Percentiles rank a stretch among this genome's conserved stretches.
Conservation (phyloP, 2,113 vertebrate genomes). For the Malaclemys terrapin region DNA sequence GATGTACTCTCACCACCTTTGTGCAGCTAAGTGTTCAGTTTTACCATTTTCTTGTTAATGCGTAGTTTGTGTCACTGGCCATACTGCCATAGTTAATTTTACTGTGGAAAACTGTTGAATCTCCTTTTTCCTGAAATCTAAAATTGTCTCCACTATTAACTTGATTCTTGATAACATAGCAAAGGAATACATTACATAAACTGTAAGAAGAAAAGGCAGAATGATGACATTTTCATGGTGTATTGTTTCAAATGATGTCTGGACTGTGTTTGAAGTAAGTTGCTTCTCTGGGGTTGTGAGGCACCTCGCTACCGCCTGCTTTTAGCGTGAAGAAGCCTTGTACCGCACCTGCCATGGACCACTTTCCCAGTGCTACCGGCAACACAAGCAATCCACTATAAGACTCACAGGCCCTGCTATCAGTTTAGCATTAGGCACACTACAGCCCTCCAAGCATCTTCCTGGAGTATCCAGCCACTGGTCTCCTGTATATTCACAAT, state of each 20-base stretch:
- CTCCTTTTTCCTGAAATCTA: not conserved
- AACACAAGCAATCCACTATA: not conserved
- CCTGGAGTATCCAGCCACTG: not conserved
- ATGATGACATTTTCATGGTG: rapidly evolving
- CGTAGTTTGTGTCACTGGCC: not conserved
- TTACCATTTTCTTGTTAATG: constrained; percentile 35
- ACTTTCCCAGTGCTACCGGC: not conserved
- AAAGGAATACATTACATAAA: not conserved
- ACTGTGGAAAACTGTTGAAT: not conserved
- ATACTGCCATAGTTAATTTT: not conserved
- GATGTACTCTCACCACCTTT: constrained; percentile 24
- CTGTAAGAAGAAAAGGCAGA: not conserved
- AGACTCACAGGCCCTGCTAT: not conserved
- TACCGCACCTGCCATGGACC: not conserved
- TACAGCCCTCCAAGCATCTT: not conserved
- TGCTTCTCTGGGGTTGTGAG: not conserved
- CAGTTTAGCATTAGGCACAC: too few species aligned
- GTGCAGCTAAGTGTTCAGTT: constrained; percentile 22
- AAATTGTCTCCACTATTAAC: not conserved
- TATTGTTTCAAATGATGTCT: not conserved
- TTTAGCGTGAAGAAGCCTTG: not conserved
- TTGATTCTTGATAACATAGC: not conserved
- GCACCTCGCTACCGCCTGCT: not conserved
- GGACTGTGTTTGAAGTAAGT: not conserved
- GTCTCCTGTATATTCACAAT: not conserved